Conservation (phyloP, 2,113 vertebrate genomes). For the Podarcis muralis region DNA sequence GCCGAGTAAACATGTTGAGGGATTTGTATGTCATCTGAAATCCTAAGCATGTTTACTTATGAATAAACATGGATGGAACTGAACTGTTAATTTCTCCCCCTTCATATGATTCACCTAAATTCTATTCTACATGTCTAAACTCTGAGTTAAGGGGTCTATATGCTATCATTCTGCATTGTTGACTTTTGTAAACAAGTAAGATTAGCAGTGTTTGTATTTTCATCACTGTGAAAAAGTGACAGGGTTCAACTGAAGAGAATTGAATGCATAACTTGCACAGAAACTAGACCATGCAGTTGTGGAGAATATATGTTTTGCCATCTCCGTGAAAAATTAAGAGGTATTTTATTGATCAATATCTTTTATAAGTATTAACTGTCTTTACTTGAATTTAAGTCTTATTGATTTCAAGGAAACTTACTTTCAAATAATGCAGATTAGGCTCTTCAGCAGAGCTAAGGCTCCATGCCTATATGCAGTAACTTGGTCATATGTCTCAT, state of each 20-base stretch:
- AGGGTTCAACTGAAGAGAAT: background rate
- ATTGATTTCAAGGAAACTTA: background rate
- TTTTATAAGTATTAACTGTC: conserved; percentile 5
- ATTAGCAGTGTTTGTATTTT: background rate
- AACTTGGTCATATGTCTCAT: background rate
- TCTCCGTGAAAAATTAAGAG: conserved; percentile 37
- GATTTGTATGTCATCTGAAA: background rate
- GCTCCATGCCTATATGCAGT: background rate
- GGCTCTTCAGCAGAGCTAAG: background rate
- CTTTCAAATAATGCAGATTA: conserved; percentile 35
- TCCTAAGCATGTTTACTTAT: too few relatives aligned
- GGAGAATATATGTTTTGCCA: background rate
- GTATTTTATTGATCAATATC: conserved; percentile 32
- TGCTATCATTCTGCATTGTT: background rate
- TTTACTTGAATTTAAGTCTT: background rate
- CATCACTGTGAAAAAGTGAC: background rate
- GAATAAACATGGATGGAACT: background rate
- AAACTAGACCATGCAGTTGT: background rate
- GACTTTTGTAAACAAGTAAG: background rate
- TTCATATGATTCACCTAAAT: conserved; percentile 12
- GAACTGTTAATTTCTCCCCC: background rate
- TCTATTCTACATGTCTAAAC: conserved; percentile 29
- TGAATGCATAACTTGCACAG: background rate
- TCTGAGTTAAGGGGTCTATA: background rate
- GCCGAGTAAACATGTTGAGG: background rate